These are phyloP conservation scores for Notechis scutatus DNA, from an alignment of 2,113 vertebrate species.

Conservation along the genomic window DNA sequence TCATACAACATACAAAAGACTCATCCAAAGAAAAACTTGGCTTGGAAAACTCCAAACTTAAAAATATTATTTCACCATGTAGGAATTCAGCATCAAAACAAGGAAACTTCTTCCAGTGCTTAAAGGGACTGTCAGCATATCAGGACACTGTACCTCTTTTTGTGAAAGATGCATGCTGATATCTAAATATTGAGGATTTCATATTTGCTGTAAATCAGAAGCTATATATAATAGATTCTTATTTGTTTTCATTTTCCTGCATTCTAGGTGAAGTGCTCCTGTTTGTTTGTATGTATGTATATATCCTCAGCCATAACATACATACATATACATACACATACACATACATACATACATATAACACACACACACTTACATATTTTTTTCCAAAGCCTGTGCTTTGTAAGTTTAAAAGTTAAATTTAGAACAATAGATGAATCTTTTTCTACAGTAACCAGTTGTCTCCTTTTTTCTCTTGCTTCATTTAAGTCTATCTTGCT, in stretches of 20 bases:
- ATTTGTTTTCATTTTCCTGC: constrained; percentile 41
- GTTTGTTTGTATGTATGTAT: not conserved
- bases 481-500: not conserved
- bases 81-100: not conserved
- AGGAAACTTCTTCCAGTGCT: not conserved
- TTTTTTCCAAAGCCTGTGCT: constrained; percentile 50
- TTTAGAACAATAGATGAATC: constrained; percentile 57
- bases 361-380: constrained; percentile 34
- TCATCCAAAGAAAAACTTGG: not conserved
- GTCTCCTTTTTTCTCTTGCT: constrained; percentile 8
- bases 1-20: not conserved
- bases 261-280: constrained; percentile 54
- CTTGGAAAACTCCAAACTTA: not conserved
- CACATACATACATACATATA: constrained; percentile 13
- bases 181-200: constrained; percentile 13
- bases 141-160: not conserved
- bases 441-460: constrained; percentile 43
- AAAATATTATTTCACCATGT: not conserved
- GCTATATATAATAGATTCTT: constrained; percentile 50
- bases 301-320: not conserved
- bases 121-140: not conserved
- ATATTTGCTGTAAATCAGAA: constrained; percentile 33
- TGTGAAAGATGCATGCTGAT: not conserved
- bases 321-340: constrained; percentile 15
- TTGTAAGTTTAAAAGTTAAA: constrained; percentile 50